These are phyloP conservation scores for Gadus chalcogrammus DNA, from an alignment of 2,113 vertebrate genomes.

Conservation along the genomic window DNA sequence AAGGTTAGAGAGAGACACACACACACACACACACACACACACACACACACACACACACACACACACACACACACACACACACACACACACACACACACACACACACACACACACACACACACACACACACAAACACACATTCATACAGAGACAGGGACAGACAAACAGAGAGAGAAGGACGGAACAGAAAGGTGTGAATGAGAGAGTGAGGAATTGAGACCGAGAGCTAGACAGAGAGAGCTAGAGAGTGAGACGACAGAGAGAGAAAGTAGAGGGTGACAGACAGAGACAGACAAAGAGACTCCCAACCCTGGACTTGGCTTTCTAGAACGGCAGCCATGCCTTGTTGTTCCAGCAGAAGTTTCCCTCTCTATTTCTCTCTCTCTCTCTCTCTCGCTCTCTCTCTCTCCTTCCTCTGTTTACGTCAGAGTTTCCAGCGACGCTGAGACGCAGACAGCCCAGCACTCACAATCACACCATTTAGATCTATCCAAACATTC, in stretches of 20 bases:
- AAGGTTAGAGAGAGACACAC: background rate
- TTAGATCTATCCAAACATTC: slow-evolving; percentile 73
- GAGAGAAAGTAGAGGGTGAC: slow-evolving; percentile 37
- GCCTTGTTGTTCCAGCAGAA: slow-evolving; percentile 77
- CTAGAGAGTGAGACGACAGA: slow-evolving; percentile 12
- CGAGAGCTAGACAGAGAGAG: background rate
- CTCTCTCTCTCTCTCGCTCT: background rate
- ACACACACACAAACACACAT: no score
- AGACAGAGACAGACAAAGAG: slow-evolving; percentile 35
- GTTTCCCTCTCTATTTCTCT: slow-evolving; percentile 39
- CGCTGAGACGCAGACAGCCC: slow-evolving; percentile 60
- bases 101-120: no score
- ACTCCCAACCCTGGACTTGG: slow-evolving; percentile 28
- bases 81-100: no score
- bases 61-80: no score
- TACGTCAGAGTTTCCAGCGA: slow-evolving; percentile 78
- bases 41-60: no score
- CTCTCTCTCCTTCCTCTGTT: slow-evolving; percentile 55
- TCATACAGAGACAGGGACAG: no score
- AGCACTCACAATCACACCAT: slow-evolving; percentile 75
- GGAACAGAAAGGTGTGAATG: no score
- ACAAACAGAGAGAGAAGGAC: no score
- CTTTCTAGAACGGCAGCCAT: slow-evolving; percentile 73
- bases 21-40: no score
- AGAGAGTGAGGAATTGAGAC: no score